These are phyloP conservation scores for Ectemnius cavifrons DNA, from an alignment of 2,888 invertebrate species.

Conservation along the genomic window DNA sequence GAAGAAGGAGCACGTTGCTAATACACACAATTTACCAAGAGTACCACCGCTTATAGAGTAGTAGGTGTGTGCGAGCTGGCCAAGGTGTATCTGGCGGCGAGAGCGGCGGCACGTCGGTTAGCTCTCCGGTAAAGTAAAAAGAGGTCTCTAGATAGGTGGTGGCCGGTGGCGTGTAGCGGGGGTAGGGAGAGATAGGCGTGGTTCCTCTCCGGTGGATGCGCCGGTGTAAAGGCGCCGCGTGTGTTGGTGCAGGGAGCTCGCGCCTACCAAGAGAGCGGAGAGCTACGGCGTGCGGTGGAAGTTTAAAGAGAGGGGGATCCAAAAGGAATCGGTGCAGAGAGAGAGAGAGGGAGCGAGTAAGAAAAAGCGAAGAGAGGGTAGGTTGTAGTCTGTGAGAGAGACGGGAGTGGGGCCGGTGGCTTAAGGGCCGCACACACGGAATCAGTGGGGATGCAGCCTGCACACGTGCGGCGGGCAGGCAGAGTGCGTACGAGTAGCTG, in stretches of 20 bases:
- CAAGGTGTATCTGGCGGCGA: too few relatives aligned
- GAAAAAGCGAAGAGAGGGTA: too few relatives aligned
- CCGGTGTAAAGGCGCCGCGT: slow-evolving; percentile 42
- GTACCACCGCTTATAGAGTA: too few relatives aligned
- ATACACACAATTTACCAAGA: too few relatives aligned
- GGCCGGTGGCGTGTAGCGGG: slow-evolving; percentile 56
- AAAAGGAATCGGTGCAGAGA: slow-evolving; percentile 28
- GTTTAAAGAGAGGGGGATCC: slow-evolving; percentile 57
- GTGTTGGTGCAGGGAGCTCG: slow-evolving; percentile 70
- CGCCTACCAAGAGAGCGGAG: slow-evolving; percentile 58
- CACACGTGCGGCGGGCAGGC: slow-evolving; percentile 44
- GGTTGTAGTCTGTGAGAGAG: too few relatives aligned
- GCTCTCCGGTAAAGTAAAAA: slow-evolving; percentile 55
- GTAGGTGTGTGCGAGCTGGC: too few relatives aligned
- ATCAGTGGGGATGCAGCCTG: slow-evolving; percentile 52
- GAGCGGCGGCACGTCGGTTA: slow-evolving; percentile 37
- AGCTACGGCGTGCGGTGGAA: slow-evolving; percentile 34
- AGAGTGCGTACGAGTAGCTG: too few relatives aligned
- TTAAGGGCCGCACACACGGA: slow-evolving; percentile 59
- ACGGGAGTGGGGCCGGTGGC: too few relatives aligned
- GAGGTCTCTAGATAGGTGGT: slow-evolving; percentile 53
- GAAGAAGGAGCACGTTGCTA: too few relatives aligned
- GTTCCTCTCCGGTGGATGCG: slow-evolving; percentile 64
- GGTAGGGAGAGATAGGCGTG: slow-evolving; percentile 71
- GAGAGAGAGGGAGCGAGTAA: slow-evolving; percentile 28